Conservation (phyloP, 2,888 invertebrate species). For the Drepana falcataria region DNA sequence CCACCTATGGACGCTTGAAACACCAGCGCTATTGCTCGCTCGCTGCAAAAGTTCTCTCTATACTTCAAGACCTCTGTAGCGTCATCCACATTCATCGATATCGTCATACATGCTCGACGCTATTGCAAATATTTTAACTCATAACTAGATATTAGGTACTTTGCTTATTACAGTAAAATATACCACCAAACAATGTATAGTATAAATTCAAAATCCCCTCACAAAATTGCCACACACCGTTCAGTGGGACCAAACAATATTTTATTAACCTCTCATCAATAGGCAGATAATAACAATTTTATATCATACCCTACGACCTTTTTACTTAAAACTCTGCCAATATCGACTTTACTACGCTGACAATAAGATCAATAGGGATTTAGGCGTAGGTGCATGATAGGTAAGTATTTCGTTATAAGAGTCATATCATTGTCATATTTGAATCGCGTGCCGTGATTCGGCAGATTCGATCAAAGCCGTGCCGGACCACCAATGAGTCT, state of each 20-base stretch:
- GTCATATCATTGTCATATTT: conserved; percentile 73
- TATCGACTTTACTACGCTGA: conserved; percentile 11
- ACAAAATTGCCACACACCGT: conserved; percentile 47
- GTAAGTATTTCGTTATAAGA: conserved; percentile 41
- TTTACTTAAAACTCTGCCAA: conserved; percentile 14
- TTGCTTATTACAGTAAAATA: neutral
- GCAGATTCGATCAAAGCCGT: conserved; percentile 68
- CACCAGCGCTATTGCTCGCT: no score
- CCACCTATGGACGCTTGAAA: no score
- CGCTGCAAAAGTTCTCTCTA: no score
- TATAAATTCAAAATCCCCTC: conserved; percentile 19
- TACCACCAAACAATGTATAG: conserved; percentile 1
- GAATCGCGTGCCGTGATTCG: conserved; percentile 76
- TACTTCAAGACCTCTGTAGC: no score
- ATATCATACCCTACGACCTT: conserved; percentile 29
- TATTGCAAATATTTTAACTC: neutral
- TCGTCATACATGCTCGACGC: no score
- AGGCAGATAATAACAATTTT: conserved; percentile 69
- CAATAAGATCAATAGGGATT: conserved; percentile 6
- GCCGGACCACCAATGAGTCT: conserved; percentile 72
- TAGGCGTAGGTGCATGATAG: conserved; percentile 7
- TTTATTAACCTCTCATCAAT: conserved; percentile 70
- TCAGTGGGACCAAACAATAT: conserved; percentile 54
- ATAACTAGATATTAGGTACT: neutral
- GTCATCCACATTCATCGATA: no score